phyloP scores from a whole-genome alignment of 2,113 vertebrate species.

The Austrofundulus limnaeus region DNA sequence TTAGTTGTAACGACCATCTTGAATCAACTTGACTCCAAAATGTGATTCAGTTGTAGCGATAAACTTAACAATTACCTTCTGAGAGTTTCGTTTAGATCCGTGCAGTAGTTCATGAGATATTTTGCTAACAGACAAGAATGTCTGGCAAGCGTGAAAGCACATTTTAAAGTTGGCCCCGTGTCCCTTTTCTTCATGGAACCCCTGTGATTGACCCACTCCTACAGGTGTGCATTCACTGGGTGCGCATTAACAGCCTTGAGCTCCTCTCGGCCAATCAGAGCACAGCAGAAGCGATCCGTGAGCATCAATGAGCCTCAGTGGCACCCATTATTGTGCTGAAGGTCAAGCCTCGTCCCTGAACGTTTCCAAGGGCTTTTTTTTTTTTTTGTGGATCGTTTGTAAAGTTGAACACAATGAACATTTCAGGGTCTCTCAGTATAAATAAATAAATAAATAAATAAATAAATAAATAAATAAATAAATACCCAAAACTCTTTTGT shows the following conservation, averaged over 20 bases:
- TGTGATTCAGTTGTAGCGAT: no score
- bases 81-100: no score
- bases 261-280: conserved; percentile 31
- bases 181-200: not conserved
- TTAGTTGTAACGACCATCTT: no score
- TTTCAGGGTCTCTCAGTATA: not conserved
- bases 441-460: no score
- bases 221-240: conserved; percentile 57
- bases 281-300: conserved; percentile 20
- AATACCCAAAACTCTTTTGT: not conserved
- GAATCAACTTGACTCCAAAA: no score
- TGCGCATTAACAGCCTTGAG: conserved; percentile 11
- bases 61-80: no score
- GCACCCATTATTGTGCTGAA: conserved; percentile 24
- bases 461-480: not conserved
- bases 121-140: no score
- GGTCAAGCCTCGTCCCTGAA: conserved; percentile 20
- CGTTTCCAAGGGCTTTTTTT: conserved; percentile 27
- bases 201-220: conserved; percentile 10
- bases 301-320: conserved; percentile 26
- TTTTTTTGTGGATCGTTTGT: conserved; percentile 12
- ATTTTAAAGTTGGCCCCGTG: no score
- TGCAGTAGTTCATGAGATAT: no score
- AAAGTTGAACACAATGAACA: conserved; percentile 30
- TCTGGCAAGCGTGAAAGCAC: no score